Evolutionary conservation across 2,113 vertebrate species (phyloP), one percentile per base, ranked within the genome.

Genomic region (Cyprinodon tularosa): DNA sequence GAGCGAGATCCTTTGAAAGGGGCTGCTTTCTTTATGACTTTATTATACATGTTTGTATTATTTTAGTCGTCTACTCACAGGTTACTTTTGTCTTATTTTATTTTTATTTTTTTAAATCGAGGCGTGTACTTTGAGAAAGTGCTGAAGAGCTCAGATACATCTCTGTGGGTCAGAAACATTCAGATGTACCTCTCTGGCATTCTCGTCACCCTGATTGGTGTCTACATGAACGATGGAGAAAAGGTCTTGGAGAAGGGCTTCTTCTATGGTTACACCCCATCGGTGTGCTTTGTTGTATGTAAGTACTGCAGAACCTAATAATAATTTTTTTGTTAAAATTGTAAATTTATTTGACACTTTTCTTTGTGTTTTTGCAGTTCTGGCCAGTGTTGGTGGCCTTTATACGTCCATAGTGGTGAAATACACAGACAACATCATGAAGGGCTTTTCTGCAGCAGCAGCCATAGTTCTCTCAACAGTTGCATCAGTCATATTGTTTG

Each of bases 101-200:
- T n/a, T n/a, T n/a, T n/a, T 2, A 37, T 2, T 12, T 15, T 12
- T 14, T 74, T 36, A 87, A 48, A 40, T 87, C n/a, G 70, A 99
- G 98, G 98, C 62, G 98, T 99, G 37, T 99, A 98, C 89, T 99
- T 99, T 93, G 98, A 99, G 94, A 99, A 98, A 87, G 97, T 99
- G 44, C 83, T 99, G 80, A 99, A 99, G 92, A 99, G 97, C 89
- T 98, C 98, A 0, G 96, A 99, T 76, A 99, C 98, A 39, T 99
- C 98, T 69, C 94, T 99, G 82, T 99, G 98, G 98, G 96, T 99
- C 91, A 95, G 98, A 88, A 99, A 99, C 81, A 98, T 99, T 88
- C 98, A 99, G 90, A 97, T 99, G 96, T 99, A 99, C 87, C 89
- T 99, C 15, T 98, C 97, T 0, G 98, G 98, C 64, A 99, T 99